phyloP scores from a whole-genome alignment of 2,797 vertebrate species.

The Harpagifer antarcticus region DNA sequence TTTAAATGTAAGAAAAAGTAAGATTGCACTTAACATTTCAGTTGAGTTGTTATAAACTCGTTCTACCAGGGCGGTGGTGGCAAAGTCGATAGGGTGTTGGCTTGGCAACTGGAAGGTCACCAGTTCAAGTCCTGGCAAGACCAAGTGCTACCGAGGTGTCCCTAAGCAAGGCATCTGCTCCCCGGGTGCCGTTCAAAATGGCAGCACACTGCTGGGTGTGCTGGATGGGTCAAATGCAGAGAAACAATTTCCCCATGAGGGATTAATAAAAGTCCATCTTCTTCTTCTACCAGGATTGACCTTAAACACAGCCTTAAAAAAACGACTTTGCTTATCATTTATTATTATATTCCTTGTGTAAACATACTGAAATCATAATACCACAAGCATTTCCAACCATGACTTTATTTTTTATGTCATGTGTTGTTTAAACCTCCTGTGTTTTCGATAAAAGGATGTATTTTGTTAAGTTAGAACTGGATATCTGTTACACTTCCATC shows the following conservation, averaged over 20 bases:
- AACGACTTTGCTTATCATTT: background rate
- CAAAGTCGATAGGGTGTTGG: too few relatives aligned
- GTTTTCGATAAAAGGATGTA: background rate
- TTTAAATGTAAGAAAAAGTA: too few relatives aligned
- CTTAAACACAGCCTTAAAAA: background rate
- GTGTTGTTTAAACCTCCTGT: background rate
- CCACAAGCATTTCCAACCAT: background rate
- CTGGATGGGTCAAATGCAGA: too few relatives aligned
- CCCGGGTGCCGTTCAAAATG: too few relatives aligned
- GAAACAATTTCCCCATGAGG: too few relatives aligned
- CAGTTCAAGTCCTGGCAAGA: too few relatives aligned
- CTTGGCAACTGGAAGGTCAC: too few relatives aligned
- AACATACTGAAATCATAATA: background rate
- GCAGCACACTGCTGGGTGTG: too few relatives aligned
- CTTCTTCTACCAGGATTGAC: background rate
- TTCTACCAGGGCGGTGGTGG: background rate
- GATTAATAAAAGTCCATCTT: too few relatives aligned
- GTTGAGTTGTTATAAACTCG: background rate
- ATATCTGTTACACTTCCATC: background rate
- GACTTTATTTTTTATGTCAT: background rate
- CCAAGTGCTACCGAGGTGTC: too few relatives aligned
- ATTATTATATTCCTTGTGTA: background rate
- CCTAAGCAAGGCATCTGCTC: too few relatives aligned
- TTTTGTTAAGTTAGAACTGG: background rate
- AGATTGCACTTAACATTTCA: background rate